Evolutionary conservation across 2,113 vertebrate genomes (phyloP), one percentile per base, ranked within the genome.

Genomic region (Poecilia latipinna): DNA sequence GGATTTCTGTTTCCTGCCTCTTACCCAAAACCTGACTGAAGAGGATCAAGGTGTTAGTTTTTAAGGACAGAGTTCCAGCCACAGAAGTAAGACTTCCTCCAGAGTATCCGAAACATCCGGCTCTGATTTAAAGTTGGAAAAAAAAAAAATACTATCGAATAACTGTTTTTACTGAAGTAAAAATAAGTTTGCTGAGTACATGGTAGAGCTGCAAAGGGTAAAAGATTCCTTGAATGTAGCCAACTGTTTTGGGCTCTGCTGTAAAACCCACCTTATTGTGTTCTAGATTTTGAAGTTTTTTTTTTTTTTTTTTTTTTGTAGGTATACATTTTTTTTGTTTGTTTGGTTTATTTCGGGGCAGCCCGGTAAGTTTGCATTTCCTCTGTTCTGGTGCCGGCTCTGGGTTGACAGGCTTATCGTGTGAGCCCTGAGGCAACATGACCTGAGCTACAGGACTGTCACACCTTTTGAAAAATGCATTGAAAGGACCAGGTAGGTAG

Each of bases 361-460:
- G 60, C 66, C 29, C 42, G 29, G 51, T 77, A 60, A 70, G 48
- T 19, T 72, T 60, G 73, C 37, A 85, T 42, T 68, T 65, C 72
- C 70, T 71, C 68, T 70, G 75, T 88, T 79, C 63, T 78, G 79
- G 83, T 79, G 75, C 72, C 67, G 66, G 63, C 66, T 76, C 54
- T 44, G 75, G 69, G 77, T 71, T 79, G 83, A 81, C 80, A 85
- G 66, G 68, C 31, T 75, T 37, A 65, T 88, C 78, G 84, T 80
- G 63, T 57, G 44, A 80, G 61, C 79, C 80, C 69, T 15, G 17
- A 85, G 84, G 84, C 75, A 75, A 72, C 87, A 76, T 75, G 82
- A 86, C 84, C 86, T 83, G 78, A 74, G 72, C 78, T 51, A 80
- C 65, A 69, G 8, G 48, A 44, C 35, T 15, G 61, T 51, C 26